Percentiles rank a stretch among this genome's conserved stretches.
Conservation (phyloP, 1,140 invertebrate species). For the Marisa cornuarietis region DNA sequence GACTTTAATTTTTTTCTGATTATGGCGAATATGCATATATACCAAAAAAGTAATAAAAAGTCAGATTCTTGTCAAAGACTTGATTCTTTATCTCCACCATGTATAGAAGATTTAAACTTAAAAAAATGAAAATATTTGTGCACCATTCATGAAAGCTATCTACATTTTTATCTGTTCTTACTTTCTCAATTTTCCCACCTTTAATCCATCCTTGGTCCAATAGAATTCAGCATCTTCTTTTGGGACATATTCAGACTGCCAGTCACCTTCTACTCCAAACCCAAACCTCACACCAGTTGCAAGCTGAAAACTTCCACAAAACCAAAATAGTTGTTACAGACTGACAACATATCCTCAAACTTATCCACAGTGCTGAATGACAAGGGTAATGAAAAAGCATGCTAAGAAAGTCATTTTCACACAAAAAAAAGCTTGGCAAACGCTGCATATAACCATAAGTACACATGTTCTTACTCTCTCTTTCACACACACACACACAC, state of each 20-base stretch:
- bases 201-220: slow-evolving; percentile 42
- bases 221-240: slow-evolving; percentile 33
- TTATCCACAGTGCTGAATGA: no score
- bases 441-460: no score
- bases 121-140: not conserved
- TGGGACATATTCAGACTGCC: slow-evolving; percentile 50
- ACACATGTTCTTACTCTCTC: no score
- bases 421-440: no score
- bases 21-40: no score
- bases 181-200: slow-evolving; percentile 30
- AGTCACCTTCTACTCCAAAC: slow-evolving; percentile 50
- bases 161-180: not conserved
- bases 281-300: slow-evolving; percentile 34
- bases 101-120: not conserved
- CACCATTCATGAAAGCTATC: not conserved
- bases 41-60: no score
- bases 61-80: no score
- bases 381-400: no score
- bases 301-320: slow-evolving; percentile 38
- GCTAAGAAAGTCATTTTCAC: no score
- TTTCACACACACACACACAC: not conserved
- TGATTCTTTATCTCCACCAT: slow-evolving; percentile 1
- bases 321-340: not conserved
- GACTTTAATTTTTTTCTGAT: no score
- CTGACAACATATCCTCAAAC: not conserved